These are phyloP conservation scores for Drosophila ficusphila DNA, from an alignment of 1,140 invertebrate species.

Conservation along the genomic window DNA sequence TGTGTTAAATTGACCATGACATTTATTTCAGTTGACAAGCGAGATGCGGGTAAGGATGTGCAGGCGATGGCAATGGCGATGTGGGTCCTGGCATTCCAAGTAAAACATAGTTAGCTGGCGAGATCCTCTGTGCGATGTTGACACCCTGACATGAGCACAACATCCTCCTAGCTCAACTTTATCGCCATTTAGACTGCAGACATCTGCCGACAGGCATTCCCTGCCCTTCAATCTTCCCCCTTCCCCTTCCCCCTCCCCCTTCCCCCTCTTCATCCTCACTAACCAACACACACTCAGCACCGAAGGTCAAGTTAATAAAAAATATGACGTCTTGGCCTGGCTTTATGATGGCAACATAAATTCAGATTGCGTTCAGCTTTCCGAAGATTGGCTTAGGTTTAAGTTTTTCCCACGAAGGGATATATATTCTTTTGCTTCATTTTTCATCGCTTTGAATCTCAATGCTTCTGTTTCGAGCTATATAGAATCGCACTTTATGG, in stretches of 20 bases:
- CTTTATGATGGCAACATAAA: conserved; percentile 53
- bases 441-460: background rate
- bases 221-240: background rate
- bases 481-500: conserved; percentile 27
- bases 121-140: conserved; percentile 36
- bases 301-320: conserved; percentile 63
- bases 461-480: conserved; percentile 26
- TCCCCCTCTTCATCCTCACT: too few species aligned
- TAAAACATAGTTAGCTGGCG: conserved; percentile 39
- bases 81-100: conserved; percentile 29
- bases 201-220: conserved; percentile 11
- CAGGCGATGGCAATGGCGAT: too few species aligned
- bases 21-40: conserved; percentile 43
- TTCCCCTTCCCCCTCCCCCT: background rate
- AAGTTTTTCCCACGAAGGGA: conserved; percentile 19
- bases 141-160: conserved; percentile 42
- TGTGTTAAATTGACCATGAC: conserved; percentile 69
- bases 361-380: conserved; percentile 16
- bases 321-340: conserved; percentile 5
- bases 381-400: background rate
- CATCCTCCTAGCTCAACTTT: conserved; percentile 47
- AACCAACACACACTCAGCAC: conserved; percentile 6
- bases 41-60: conserved; percentile 7
- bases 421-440: conserved; percentile 9
- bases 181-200: conserved; percentile 24